Conservation (phyloP, 1,140 invertebrate species). For the Palaemon carinicauda region DNA sequence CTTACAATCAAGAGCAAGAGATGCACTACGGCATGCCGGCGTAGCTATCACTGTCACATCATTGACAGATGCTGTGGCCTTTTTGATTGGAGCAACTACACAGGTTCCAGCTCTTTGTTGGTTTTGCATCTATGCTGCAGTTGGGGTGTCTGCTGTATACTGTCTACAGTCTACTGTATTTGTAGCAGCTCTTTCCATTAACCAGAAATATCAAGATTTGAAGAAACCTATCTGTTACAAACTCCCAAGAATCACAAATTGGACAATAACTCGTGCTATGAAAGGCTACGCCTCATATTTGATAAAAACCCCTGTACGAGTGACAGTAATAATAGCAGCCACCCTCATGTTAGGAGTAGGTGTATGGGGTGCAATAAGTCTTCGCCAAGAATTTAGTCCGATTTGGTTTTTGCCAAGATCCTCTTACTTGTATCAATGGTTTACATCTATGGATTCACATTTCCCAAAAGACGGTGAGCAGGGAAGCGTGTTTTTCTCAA, state of each 20-base stretch:
- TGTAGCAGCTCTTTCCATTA: conserved; percentile 69
- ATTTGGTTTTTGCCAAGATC: conserved; percentile 68
- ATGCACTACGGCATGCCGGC: conserved; percentile 69
- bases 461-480: conserved; percentile 66
- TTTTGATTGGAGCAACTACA: conserved; percentile 72
- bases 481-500: conserved; percentile 26
- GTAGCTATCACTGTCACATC: conserved; percentile 75
- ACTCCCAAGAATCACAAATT: neutral
- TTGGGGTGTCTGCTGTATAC: conserved; percentile 68
- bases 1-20: conserved; percentile 64
- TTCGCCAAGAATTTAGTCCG: conserved; percentile 70
- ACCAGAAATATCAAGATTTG: conserved; percentile 66
- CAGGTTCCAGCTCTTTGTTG: conserved; percentile 68
- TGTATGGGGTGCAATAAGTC: conserved; percentile 65
- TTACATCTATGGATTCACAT: conserved; percentile 5
- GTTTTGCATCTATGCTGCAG: conserved; percentile 68
- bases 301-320: conserved; percentile 55
- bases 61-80: conserved; percentile 73
- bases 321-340: conserved; percentile 65
- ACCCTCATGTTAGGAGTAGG: conserved; percentile 60
- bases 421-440: conserved; percentile 60
- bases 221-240: too few species aligned
- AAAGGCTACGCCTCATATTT: neutral
- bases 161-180: conserved; percentile 70
- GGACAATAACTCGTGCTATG: neutral